Percentiles rank a stretch among this genome's conserved stretches.
These are phyloP conservation scores for Hemicrepidius hirtus DNA, from an alignment of 2,888 invertebrate species.

Conservation along the genomic window DNA sequence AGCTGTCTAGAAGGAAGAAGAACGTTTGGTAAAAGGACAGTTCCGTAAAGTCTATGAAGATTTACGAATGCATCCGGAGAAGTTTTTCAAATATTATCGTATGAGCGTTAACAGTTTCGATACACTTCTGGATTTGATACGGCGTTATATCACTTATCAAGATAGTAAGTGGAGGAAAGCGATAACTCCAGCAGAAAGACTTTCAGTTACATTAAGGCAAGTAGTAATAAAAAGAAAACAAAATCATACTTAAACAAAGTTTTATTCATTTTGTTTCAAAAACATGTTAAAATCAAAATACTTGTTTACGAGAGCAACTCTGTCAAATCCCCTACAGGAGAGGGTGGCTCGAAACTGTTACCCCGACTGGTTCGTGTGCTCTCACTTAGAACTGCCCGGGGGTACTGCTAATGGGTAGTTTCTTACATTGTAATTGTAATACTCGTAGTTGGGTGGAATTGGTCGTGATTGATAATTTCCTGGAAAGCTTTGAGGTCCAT, in stretches of 20 bases:
- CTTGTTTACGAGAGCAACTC: neutral
- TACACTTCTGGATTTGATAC: conserved; percentile 37
- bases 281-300: neutral
- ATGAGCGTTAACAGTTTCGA: conserved; percentile 40
- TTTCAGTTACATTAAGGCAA: neutral
- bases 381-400: conserved; percentile 17
- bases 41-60: conserved; percentile 27
- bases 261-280: conserved; percentile 4
- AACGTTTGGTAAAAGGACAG: conserved; percentile 32
- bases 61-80: conserved; percentile 32
- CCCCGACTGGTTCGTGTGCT: neutral
- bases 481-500: neutral
- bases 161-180: conserved; percentile 40
- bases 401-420: neutral
- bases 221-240: neutral
- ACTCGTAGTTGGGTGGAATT: neutral
- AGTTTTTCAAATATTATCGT: conserved; percentile 38
- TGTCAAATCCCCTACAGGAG: neutral
- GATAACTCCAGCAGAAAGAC: conserved; percentile 28
- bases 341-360: neutral
- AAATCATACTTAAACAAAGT: neutral
- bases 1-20: too few species aligned
- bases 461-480: conserved; percentile 14
- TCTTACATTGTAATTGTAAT: conserved; percentile 9
- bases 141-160: conserved; percentile 27